Evolutionary conservation across 2,888 invertebrate species (phyloP).

Genomic region (Steinernema hermaphroditum): DNA sequence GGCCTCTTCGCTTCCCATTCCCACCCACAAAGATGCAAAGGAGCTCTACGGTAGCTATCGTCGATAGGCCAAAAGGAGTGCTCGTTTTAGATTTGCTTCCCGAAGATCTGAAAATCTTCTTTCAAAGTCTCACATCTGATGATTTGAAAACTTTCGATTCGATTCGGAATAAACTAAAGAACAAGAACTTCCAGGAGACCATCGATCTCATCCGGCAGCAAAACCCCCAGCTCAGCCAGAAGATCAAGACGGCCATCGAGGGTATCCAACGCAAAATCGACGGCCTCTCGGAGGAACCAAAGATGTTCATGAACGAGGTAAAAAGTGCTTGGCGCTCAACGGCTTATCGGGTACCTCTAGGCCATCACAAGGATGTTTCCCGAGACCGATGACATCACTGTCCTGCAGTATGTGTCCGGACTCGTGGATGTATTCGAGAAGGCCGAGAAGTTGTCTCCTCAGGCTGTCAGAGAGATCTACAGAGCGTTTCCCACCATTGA

Average conservation of each 20-base stretch:
- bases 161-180: background rate
- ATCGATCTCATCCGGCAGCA: background rate
- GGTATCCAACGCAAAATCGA: background rate
- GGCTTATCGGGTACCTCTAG: background rate
- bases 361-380: background rate
- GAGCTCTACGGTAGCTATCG: background rate
- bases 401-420: background rate
- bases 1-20: background rate
- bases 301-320: background rate
- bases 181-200: background rate
- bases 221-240: background rate
- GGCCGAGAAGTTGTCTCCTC: background rate
- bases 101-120: background rate
- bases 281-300: background rate
- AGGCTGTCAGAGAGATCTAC: background rate
- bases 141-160: background rate
- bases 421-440: background rate
- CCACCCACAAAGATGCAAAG: background rate
- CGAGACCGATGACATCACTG: background rate
- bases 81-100: background rate
- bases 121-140: background rate
- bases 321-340: background rate
- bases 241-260: background rate
- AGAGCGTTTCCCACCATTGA: background rate
- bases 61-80: too few species aligned